Base-by-base conservation (phyloP, 2,113 vertebrate species). In the Protomyctophum bolini region DNA sequence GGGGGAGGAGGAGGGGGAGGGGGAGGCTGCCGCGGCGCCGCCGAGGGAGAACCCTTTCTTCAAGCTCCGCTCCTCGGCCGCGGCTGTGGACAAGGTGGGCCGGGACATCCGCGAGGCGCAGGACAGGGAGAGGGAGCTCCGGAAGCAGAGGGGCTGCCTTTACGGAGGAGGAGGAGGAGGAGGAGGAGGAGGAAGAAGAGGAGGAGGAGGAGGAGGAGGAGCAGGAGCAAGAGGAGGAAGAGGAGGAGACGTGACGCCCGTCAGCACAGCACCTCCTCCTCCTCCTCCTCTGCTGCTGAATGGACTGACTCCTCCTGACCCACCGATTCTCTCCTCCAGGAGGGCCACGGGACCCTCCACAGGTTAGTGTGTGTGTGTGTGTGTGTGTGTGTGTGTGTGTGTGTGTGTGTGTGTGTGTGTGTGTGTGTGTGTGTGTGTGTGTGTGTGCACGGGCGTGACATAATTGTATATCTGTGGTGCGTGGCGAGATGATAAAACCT, bases 91-190 rank as follows among this genome's bases (percentile, higher is more conserved):
- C 0, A 88, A 94, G 70, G 88, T 96, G 77, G 91, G 94, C 83
- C 90, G 84, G 77, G 96, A 97, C 72, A 95, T 96, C 79, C 91
- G 82, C 28, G 93, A 94, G 78, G 78, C 90, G 12, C 85, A 88
- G 47, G 84, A 92, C 70, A 89, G 95, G 59, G 95, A 97, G 48
- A 84, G 46, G 82, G 95, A 94, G 63, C 89, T 94, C 56, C 89
- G 75, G 52, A 88, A 79, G 77, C 95, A 94, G 86, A 88, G 96
- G 81, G 82, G 63, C 59, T 89, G 84, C 65, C 15, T 96, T 60
- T 96, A 97, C 8, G 93, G 94, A 5, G 56, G 29, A 46, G 21
- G 21, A 21, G 21, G 21, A 58, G n/a, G 64, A 41, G 11, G 52
- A 33, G 54, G 49, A 50, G 66, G 29, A 60, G 59, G 28, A 33